These are phyloP conservation scores for Macrotrachela quadricornifera DNA, from an alignment of 1,140 invertebrate genomes.

Conservation along the genomic window DNA sequence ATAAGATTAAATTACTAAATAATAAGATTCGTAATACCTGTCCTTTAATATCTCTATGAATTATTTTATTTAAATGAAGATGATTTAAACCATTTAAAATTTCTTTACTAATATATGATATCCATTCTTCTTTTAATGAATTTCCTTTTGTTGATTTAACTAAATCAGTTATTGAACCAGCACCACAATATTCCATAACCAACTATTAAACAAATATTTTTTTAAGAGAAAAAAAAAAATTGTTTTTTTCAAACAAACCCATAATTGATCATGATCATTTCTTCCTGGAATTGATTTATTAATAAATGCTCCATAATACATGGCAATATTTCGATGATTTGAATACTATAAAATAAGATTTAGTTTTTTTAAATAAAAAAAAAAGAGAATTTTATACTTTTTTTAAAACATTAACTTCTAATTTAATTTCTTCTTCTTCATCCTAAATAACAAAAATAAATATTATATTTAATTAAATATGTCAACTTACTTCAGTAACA, in stretches of 20 bases:
- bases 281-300: conserved; percentile 80
- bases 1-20: no score
- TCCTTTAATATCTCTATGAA: conserved; percentile 98
- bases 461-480: no score
- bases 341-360: conserved; percentile 50
- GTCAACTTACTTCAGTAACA: conserved; percentile 51
- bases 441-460: conserved; percentile 32
- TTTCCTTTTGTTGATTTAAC: conserved; percentile 67
- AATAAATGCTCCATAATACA: conserved; percentile 98
- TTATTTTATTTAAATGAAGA: conserved; percentile 94
- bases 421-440: conserved; percentile 98
- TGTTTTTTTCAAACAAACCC: no score
- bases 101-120: conserved; percentile 94
- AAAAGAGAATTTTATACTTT: conserved; percentile 31
- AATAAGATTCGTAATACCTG: conserved; percentile 33
- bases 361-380: neutral
- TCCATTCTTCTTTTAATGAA: conserved; percentile 97
- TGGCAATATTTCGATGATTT: conserved; percentile 96
- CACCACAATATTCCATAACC: conserved; percentile 99
- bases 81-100: conserved; percentile 76
- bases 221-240: no score
- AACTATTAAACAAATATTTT: conserved; percentile 25
- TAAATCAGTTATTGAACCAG: conserved; percentile 91
- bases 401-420: conserved; percentile 97
- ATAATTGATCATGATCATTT: conserved; percentile 70